Evolutionary conservation across 1,140 invertebrate species (phyloP).

Genomic region (Prorops nasuta): DNA sequence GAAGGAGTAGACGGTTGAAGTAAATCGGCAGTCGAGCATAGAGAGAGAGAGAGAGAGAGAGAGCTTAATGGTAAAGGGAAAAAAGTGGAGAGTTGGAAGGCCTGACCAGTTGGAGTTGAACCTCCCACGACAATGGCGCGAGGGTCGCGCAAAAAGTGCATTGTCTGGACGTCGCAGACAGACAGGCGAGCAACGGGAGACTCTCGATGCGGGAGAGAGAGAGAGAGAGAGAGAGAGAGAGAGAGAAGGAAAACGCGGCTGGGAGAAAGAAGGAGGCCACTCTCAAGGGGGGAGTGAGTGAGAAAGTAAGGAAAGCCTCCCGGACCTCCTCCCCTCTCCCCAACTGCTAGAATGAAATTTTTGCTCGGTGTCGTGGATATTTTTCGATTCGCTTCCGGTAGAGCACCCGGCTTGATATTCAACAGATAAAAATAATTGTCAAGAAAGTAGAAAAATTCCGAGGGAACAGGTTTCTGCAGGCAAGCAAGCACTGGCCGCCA

Average conservation of each 20-base stretch:
- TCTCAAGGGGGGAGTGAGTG: background rate
- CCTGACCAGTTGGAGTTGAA: conserved; percentile 15
- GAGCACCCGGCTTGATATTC: conserved; percentile 6
- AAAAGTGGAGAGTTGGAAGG: background rate
- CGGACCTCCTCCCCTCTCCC: no score
- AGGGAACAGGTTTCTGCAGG: conserved; percentile 52
- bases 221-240: conserved; percentile 11
- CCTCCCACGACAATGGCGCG: conserved; percentile 20
- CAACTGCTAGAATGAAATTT: no score
- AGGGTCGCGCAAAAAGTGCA: conserved; percentile 25
- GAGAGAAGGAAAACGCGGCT: background rate
- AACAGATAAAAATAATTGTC: conserved; percentile 41
- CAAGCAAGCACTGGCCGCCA: conserved; percentile 14
- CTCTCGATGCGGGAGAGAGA: conserved; percentile 3
- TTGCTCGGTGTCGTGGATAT: background rate
- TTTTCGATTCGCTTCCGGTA: conserved; percentile 5
- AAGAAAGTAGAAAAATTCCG: conserved; percentile 49
- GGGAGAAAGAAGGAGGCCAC: background rate
- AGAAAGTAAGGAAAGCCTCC: no score
- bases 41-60: no score
- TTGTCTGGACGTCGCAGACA: conserved; percentile 23
- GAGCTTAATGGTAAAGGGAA: no score
- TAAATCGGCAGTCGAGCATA: no score
- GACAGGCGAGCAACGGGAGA: conserved; percentile 4
- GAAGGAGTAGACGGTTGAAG: no score